A percentile compares a stretch with the other conserved stretches of the same genome.
Evolutionary conservation across 1,140 invertebrate genomes (phyloP).

Genomic region (Probaryconus sp.): DNA sequence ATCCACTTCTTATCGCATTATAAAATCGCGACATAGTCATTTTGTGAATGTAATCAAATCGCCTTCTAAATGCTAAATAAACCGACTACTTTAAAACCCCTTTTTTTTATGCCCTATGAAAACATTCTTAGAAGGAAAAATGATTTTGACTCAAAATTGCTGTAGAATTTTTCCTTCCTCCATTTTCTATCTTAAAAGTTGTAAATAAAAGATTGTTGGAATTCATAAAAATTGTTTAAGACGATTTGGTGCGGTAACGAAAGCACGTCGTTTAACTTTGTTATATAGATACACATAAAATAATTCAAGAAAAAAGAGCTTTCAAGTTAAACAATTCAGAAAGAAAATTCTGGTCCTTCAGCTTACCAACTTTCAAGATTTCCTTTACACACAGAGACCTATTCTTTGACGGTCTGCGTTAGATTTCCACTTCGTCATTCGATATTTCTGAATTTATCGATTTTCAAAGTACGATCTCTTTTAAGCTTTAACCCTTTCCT

Average conservation of each 20-base stretch:
- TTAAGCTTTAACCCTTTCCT: too few species aligned
- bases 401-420: slow-evolving; percentile 27
- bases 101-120: too few species aligned
- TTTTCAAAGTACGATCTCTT: slow-evolving; percentile 26
- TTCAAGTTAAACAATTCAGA: background rate
- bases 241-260: too few species aligned
- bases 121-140: too few species aligned
- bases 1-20: background rate
- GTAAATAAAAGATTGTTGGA: background rate
- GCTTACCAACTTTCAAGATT: slow-evolving; percentile 26
- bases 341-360: slow-evolving; percentile 3
- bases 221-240: background rate
- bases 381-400: slow-evolving; percentile 29
- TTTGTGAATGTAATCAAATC: too few species aligned
- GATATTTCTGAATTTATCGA: slow-evolving; percentile 24
- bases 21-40: background rate
- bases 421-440: slow-evolving; percentile 18
- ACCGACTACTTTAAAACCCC: too few species aligned
- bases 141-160: too few species aligned
- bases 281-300: slow-evolving; percentile 7
- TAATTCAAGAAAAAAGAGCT: background rate
- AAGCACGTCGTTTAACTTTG: background rate
- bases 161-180: too few species aligned
- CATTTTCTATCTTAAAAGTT: too few species aligned
- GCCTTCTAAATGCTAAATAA: too few species aligned